Evolutionary conservation across 2,797 vertebrate genomes (phyloP).

Genomic region (Australoheros facetus): DNA sequence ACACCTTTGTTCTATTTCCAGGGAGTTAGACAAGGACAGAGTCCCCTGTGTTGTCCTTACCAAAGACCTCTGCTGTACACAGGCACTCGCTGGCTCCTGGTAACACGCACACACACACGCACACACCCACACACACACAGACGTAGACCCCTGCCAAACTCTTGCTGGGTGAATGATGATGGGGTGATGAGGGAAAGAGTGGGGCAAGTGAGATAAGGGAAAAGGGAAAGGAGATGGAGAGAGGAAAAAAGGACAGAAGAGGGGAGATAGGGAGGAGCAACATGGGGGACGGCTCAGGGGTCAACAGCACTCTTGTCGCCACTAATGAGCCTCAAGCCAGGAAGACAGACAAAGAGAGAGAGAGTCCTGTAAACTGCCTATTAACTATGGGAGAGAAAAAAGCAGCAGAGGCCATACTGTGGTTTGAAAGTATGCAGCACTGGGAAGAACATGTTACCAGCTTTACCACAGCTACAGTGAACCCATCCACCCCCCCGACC

Average conservation of each 20-base stretch:
- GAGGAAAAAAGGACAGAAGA: neutral
- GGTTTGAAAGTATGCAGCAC: slow-evolving; percentile 30
- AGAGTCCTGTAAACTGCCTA: slow-evolving; percentile 22
- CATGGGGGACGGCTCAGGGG: slow-evolving; percentile 42
- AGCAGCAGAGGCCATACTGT: slow-evolving; percentile 17
- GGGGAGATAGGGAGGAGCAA: slow-evolving; percentile 24
- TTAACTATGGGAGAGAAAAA: slow-evolving; percentile 8
- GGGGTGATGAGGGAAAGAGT: slow-evolving; percentile 58
- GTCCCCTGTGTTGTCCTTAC: slow-evolving; percentile 75
- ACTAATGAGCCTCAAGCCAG: slow-evolving; percentile 41
- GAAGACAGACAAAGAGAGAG: slow-evolving; percentile 5
- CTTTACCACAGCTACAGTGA: slow-evolving; percentile 8
- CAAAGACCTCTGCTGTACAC: slow-evolving; percentile 68
- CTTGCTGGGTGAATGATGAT: slow-evolving; percentile 73
- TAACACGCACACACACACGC: slow-evolving; percentile 22
- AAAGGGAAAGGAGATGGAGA: slow-evolving; percentile 32
- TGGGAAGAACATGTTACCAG: slow-evolving; percentile 10
- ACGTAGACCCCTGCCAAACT: slow-evolving; percentile 57
- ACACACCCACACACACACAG: slow-evolving; percentile 11
- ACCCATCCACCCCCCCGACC: neutral
- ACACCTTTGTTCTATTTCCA: slow-evolving; percentile 63
- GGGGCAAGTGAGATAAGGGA: slow-evolving; percentile 47
- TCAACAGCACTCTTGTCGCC: slow-evolving; percentile 53
- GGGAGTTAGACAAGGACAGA: slow-evolving; percentile 72
- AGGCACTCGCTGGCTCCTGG: slow-evolving; percentile 52